Evolutionary conservation across 2,888 invertebrate species (phyloP), one percentile per base, ranked within the genome.

Genomic region (Punctoribates punctum): DNA sequence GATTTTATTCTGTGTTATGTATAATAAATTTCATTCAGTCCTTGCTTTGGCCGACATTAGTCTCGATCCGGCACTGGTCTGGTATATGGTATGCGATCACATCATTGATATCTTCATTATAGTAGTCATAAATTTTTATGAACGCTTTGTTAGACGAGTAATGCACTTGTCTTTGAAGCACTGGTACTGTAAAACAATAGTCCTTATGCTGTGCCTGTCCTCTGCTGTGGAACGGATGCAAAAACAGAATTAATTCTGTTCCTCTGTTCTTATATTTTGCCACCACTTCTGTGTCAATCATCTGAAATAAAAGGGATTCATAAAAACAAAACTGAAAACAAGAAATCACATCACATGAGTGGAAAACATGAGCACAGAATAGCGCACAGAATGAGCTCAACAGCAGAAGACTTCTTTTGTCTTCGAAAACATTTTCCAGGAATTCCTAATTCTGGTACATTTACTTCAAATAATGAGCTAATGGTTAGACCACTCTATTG

Each of bases 91-190:
- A 72, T 13, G 42, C 15, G 17, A 48, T 38, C 17, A 48, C 48
- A 48, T 72, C 72, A 48, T 46, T 48, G 23, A 72, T 27, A 23
- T 72, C 72, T 46, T 48, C 72, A 20, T 72, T 42, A 48, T 72
- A 48, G 34, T 72, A 72, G 34, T 72, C 72, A 48, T 46, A 72
- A 23, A 72, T 38, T 38, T 72, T 42, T 23, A 72, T 25, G 25
- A 72, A 72, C 23, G 72, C 72, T 46, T 5, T 25, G 23, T 34
- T 72, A 15, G 20, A 9, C 1, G 6, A 38, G 23, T 72, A 38
- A 23, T 9, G 2, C 20, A 20, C 72, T 20, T 72, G 25, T 11
- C 15, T 72, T 25, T 72, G 72, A 25, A 72, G 1, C 42, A 72
- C 23, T 46, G 72, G 72, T 42, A 72, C n/a, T 42, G 20, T 48